phyloP scores from a whole-genome alignment of 1,140 invertebrate species.

The Hycleus cichorii region DNA sequence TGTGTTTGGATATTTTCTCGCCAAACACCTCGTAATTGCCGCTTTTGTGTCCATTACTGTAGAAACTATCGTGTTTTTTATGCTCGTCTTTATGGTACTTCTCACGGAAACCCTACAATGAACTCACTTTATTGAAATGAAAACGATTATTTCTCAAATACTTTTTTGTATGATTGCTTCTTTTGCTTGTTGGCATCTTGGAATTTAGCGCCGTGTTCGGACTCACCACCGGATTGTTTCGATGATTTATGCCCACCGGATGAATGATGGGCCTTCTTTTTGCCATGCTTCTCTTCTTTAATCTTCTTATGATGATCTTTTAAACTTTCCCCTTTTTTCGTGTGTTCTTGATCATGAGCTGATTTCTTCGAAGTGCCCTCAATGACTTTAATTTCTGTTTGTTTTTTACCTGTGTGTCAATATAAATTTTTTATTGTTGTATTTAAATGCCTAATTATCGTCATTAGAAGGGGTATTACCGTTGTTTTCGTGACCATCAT shows the following conservation, averaged over 20 bases:
- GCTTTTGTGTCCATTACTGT: slow-evolving; percentile 32
- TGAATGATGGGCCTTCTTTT: slow-evolving; percentile 26
- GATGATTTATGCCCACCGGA: slow-evolving; percentile 23
- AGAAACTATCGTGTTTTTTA: slow-evolving; percentile 36
- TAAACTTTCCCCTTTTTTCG: slow-evolving; percentile 24
- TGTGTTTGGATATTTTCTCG: slow-evolving; percentile 22
- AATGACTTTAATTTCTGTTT: slow-evolving; percentile 17
- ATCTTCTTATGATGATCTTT: slow-evolving; percentile 22
- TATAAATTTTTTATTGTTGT: background rate
- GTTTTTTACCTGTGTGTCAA: slow-evolving; percentile 13
- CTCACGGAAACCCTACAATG: slow-evolving; percentile 34
- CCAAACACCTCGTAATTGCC: slow-evolving; percentile 33
- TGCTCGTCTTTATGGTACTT: slow-evolving; percentile 38
- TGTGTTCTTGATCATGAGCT: slow-evolving; percentile 28
- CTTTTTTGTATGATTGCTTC: slow-evolving; percentile 27
- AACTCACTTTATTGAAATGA: slow-evolving; percentile 18
- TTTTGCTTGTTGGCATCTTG: slow-evolving; percentile 27
- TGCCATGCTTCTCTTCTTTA: slow-evolving; percentile 29
- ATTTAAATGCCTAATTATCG: background rate
- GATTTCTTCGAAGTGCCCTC: slow-evolving; percentile 22
- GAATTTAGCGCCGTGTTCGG: slow-evolving; percentile 28
- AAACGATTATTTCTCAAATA: background rate
- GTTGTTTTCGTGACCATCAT: slow-evolving; percentile 1
- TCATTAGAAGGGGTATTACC: background rate
- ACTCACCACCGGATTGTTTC: slow-evolving; percentile 25